phyloP scores from a whole-genome alignment of 2,888 invertebrate genomes.

The Hybos culiciformis region DNA sequence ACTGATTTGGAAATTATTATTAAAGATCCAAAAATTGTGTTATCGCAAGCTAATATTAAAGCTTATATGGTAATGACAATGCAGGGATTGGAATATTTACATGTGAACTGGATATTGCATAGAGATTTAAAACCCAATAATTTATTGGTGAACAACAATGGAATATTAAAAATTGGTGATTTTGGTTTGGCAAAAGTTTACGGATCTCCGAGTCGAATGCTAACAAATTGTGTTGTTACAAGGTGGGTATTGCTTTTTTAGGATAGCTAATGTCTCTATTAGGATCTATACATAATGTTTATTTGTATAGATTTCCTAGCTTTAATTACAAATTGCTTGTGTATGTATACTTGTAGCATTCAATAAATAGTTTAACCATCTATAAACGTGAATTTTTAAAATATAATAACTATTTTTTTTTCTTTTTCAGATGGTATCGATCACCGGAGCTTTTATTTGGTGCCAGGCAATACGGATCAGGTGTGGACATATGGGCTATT shows the following conservation, averaged over 20 bases:
- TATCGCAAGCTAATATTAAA: slow-evolving; percentile 88
- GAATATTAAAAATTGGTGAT: slow-evolving; percentile 94
- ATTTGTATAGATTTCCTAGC: too few relatives aligned
- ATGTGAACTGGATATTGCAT: slow-evolving; percentile 92
- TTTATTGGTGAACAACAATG: slow-evolving; percentile 81
- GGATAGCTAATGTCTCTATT: too few relatives aligned
- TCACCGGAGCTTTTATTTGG: slow-evolving; percentile 91
- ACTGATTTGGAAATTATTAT: slow-evolving; percentile 94
- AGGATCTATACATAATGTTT: too few relatives aligned
- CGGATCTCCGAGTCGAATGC: slow-evolving; percentile 89
- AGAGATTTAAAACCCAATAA: slow-evolving; percentile 99
- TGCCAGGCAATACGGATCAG: slow-evolving; percentile 85
- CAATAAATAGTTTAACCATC: too few relatives aligned
- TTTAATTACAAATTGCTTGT: too few relatives aligned
- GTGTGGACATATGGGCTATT: slow-evolving; percentile 98
- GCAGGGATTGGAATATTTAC: slow-evolving; percentile 84
- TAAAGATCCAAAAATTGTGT: slow-evolving; percentile 74
- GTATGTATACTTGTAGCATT: too few relatives aligned
- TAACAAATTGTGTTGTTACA: slow-evolving; percentile 97
- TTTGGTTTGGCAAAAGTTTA: slow-evolving; percentile 97
- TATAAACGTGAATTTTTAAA: too few relatives aligned
- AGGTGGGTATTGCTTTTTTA: too few relatives aligned
- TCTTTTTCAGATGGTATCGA: too few relatives aligned
- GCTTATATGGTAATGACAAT: slow-evolving; percentile 91
- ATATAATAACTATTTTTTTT: too few relatives aligned